Conservation (phyloP, 2,888 invertebrate genomes). For the Drosophila barbarae region DNA sequence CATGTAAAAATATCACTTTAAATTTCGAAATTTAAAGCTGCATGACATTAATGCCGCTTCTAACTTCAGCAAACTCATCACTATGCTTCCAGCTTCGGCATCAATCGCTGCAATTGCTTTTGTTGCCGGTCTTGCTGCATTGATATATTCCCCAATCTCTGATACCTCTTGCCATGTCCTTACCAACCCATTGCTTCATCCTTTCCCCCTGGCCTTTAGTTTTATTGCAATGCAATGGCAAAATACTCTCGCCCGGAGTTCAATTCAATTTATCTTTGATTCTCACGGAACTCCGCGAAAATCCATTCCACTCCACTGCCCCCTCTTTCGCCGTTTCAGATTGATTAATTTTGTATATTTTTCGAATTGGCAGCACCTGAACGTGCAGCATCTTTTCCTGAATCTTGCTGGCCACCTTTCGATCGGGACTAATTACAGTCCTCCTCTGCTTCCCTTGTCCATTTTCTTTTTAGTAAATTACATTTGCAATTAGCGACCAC, state of each 20-base stretch:
- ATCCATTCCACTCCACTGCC: slow-evolving; percentile 4
- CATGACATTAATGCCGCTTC: neutral
- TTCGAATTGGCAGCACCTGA: slow-evolving; percentile 26
- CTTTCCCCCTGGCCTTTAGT: slow-evolving; percentile 28
- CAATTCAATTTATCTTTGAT: slow-evolving; percentile 73
- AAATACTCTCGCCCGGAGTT: slow-evolving; percentile 56
- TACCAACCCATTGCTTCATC: neutral
- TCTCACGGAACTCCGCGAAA: slow-evolving; percentile 33
- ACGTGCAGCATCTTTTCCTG: slow-evolving; percentile 29
- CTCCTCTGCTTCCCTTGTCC: slow-evolving; percentile 15
- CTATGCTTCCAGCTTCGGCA: neutral
- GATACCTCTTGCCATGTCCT: neutral
- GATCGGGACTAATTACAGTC: slow-evolving; percentile 52
- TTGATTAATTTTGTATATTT: slow-evolving; percentile 61
- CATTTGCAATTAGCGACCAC: slow-evolving; percentile 65
- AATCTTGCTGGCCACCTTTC: neutral
- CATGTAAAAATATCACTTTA: neutral
- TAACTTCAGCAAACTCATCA: neutral
- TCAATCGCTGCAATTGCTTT: slow-evolving; percentile 1
- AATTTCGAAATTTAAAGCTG: neutral
- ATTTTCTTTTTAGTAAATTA: slow-evolving; percentile 57
- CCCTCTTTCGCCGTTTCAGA: slow-evolving; percentile 7
- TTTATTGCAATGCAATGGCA: slow-evolving; percentile 65
- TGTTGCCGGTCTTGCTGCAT: neutral
- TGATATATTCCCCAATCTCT: slow-evolving; percentile 12